These are phyloP conservation scores for Erebia epiphron DNA, from an alignment of 2,888 invertebrate genomes.

Conservation along the genomic window DNA sequence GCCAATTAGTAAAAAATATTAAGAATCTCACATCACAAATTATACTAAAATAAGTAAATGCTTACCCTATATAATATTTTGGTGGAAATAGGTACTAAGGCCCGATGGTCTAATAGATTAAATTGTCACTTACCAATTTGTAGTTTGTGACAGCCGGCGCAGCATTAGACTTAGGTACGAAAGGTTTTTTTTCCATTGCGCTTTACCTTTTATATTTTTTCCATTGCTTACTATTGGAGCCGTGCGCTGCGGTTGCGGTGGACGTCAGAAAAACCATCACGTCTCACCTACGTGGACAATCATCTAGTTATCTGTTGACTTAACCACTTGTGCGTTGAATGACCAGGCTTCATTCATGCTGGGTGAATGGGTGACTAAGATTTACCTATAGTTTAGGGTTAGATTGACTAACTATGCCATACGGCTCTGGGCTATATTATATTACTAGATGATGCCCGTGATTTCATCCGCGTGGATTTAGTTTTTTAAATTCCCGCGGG, in stretches of 20 bases:
- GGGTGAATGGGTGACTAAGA: conserved; percentile 40
- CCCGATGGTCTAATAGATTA: too few relatives aligned
- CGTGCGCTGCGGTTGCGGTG: conserved; percentile 33
- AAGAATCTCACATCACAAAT: too few relatives aligned
- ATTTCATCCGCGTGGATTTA: too few relatives aligned
- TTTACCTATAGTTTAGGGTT: not conserved
- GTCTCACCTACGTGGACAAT: conserved; percentile 65
- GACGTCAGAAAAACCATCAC: conserved; percentile 45
- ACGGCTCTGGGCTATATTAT: too few relatives aligned
- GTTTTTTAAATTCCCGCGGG: too few relatives aligned
- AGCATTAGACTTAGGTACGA: not conserved
- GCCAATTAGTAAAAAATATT: too few relatives aligned
- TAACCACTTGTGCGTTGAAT: conserved; percentile 53
- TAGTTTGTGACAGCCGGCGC: not conserved
- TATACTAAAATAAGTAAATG: too few relatives aligned
- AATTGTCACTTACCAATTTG: conserved; percentile 18
- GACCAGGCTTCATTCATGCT: conserved; percentile 46
- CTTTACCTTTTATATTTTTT: conserved; percentile 41
- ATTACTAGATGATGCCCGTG: too few relatives aligned
- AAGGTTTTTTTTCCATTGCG: conserved; percentile 42
- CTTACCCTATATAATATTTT: too few relatives aligned
- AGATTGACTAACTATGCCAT: too few relatives aligned
- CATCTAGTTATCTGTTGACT: conserved; percentile 72
- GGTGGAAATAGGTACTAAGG: too few relatives aligned
- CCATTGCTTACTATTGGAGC: conserved; percentile 40